Evolutionary conservation across 2,113 vertebrate species (phyloP).

Genomic region (Sylvicapra grimmia): DNA sequence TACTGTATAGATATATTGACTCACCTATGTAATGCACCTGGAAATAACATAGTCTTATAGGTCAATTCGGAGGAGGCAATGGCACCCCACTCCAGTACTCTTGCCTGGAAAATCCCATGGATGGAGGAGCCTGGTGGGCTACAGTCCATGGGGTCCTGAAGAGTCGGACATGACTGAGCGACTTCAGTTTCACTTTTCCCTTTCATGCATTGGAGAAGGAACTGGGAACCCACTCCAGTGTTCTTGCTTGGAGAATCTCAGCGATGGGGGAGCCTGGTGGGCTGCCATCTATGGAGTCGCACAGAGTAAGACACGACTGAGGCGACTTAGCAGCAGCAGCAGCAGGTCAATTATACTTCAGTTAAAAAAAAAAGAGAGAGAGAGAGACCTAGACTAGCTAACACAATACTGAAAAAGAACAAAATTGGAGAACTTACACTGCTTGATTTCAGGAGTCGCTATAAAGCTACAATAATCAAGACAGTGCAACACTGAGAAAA

Average conservation of each 20-base stretch:
- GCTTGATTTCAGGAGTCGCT: not conserved
- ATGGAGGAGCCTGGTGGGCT: not conserved
- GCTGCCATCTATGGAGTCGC: too few species aligned
- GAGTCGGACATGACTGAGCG: rapidly evolving
- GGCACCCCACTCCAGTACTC: not conserved
- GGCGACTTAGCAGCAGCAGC: too few species aligned
- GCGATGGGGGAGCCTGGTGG: too few species aligned
- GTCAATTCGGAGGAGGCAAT: not conserved
- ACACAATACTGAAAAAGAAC: not conserved
- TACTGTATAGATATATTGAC: not conserved
- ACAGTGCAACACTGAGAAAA: not conserved
- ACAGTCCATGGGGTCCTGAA: rapidly evolving
- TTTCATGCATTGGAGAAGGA: too few species aligned
- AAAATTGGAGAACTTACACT: not conserved
- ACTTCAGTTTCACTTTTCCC: too few species aligned
- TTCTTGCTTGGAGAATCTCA: too few species aligned
- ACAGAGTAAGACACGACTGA: too few species aligned
- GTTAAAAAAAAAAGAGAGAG: not conserved
- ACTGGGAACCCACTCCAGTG: too few species aligned
- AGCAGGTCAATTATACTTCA: not conserved
- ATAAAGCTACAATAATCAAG: not conserved
- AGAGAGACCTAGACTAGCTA: not conserved
- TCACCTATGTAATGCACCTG: not conserved
- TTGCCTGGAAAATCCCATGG: not conserved
- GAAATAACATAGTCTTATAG: not conserved